Percentiles rank a stretch among this genome's conserved stretches.
Evolutionary conservation across 1,140 invertebrate species (phyloP).

Genomic region (Pseudomyrmex pallidus): DNA sequence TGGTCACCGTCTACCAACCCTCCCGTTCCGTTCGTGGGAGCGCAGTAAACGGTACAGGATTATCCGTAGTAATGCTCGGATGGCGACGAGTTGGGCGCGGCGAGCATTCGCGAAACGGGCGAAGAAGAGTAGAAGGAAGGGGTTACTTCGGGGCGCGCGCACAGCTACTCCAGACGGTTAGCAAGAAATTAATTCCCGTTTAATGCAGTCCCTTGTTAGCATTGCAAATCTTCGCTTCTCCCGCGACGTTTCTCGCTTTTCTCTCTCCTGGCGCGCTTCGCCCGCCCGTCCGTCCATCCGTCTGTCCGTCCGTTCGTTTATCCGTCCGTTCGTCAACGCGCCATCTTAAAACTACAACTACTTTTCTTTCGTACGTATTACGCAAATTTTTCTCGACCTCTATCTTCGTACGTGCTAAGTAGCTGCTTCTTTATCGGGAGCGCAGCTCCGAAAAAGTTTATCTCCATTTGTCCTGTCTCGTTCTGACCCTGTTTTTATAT

Average conservation of each 20-base stretch:
- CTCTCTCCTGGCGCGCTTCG: not conserved
- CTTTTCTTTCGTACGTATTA: constrained; percentile 74
- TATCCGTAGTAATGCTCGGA: constrained; percentile 76
- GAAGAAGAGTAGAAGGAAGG: constrained; percentile 30
- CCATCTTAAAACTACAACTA: constrained; percentile 48
- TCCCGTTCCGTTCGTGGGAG: constrained; percentile 55
- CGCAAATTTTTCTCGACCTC: constrained; percentile 68
- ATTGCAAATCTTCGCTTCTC: constrained; percentile 80
- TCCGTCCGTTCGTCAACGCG: constrained; percentile 32
- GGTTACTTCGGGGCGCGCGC: constrained; percentile 22
- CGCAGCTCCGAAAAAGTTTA: constrained; percentile 22
- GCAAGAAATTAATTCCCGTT: constrained; percentile 84
- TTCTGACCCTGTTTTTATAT: constrained; percentile 4
- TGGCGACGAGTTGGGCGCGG: constrained; percentile 29
- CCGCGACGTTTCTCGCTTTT: constrained; percentile 72
- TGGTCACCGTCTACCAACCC: constrained; percentile 32
- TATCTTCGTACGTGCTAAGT: not conserved
- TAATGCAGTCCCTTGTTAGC: constrained; percentile 83
- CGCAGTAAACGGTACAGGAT: constrained; percentile 76
- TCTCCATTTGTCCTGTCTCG: constrained; percentile 31
- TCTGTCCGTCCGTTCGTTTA: constrained; percentile 21
- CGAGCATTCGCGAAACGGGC: not conserved
- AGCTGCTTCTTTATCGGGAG: not conserved
- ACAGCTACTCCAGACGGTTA: constrained; percentile 81
- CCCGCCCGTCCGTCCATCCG: constrained; percentile 17